These are phyloP conservation scores for Columba janthina DNA, from an alignment of 2,113 vertebrate species.

Conservation along the genomic window DNA sequence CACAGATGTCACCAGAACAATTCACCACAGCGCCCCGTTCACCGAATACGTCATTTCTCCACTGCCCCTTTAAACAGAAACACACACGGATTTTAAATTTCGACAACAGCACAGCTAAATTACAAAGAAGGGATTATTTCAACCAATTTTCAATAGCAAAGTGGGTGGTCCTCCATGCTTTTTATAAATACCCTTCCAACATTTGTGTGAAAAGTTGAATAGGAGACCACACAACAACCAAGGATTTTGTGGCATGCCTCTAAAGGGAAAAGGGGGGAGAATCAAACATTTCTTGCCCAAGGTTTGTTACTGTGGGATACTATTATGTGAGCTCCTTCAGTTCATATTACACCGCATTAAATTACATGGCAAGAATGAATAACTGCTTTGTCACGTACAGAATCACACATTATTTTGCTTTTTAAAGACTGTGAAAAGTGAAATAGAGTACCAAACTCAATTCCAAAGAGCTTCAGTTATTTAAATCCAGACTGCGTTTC, in stretches of 20 bases:
- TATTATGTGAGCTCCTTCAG: conserved; percentile 32
- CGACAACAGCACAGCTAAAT: conserved; percentile 15
- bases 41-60: conserved; percentile 69
- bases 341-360: background rate
- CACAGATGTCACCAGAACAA: conserved; percentile 74
- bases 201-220: conserved; percentile 66
- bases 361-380: conserved; percentile 22
- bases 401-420: conserved; percentile 21
- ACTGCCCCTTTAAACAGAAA: conserved; percentile 73
- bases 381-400: conserved; percentile 16
- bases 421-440: conserved; percentile 17
- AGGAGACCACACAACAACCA: conserved; percentile 63
- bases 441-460: background rate
- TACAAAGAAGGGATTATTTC: conserved; percentile 68
- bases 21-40: conserved; percentile 63
- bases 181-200: conserved; percentile 68
- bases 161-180: conserved; percentile 70
- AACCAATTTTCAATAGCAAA: conserved; percentile 64
- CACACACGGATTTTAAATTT: conserved; percentile 47
- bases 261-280: conserved; percentile 24
- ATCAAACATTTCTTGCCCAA: conserved; percentile 42
- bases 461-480: background rate
- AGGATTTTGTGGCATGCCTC: conserved; percentile 53
- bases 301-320: conserved; percentile 56
- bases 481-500: conserved; percentile 14